Conservation (phyloP, 2,888 invertebrate genomes). For the Sceliomorpha sp. region DNA sequence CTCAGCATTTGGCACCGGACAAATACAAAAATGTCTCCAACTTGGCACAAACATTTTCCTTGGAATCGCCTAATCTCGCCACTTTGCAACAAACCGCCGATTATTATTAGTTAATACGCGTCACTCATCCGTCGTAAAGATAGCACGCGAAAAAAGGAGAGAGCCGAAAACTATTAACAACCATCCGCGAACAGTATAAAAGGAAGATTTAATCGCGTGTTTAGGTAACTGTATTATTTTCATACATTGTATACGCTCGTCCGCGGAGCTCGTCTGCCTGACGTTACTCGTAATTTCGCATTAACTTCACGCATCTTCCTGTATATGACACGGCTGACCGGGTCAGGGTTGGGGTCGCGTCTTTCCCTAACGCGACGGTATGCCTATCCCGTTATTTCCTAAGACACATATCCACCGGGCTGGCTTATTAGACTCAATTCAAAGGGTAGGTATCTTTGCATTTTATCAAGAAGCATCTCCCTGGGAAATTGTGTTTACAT, state of each 20-base stretch:
- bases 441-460: slow-evolving; percentile 51
- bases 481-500: slow-evolving; percentile 54
- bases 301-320: slow-evolving; percentile 20
- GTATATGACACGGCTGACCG: slow-evolving; percentile 5
- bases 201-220: no score
- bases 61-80: no score
- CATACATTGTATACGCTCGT: slow-evolving; percentile 5
- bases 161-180: no score
- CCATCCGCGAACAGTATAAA: no score
- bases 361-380: slow-evolving; percentile 19
- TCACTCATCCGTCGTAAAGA: no score
- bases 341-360: slow-evolving; percentile 20
- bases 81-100: no score
- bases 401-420: slow-evolving; percentile 39
- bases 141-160: no score
- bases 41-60: no score
- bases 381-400: slow-evolving; percentile 36
- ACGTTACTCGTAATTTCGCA: slow-evolving; percentile 25
- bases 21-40: no score
- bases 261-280: slow-evolving; percentile 14
- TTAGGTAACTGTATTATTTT: no score
- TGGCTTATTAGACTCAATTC: slow-evolving; percentile 52
- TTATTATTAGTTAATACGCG: no score
- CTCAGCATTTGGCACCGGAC: no score
- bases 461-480: slow-evolving; percentile 50